phyloP scores from a whole-genome alignment of 2,888 invertebrate genomes.

The Andrena trimmerana region DNA sequence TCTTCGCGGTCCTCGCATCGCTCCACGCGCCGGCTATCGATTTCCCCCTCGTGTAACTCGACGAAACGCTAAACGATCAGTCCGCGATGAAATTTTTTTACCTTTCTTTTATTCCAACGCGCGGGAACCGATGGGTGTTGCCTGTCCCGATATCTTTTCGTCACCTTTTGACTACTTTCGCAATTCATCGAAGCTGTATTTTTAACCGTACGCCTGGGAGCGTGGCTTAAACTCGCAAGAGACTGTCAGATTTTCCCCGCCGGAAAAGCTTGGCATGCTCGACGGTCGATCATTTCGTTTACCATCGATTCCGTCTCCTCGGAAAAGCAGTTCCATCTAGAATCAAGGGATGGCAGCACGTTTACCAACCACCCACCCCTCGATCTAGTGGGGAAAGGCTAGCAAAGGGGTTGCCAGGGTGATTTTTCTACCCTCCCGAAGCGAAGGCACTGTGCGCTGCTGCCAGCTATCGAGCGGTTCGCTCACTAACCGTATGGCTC shows the following conservation, averaged over 20 bases:
- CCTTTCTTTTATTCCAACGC: no score
- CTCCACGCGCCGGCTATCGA: slow-evolving; percentile 66
- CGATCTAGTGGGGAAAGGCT: slow-evolving; percentile 12
- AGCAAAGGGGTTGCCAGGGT: slow-evolving; percentile 15
- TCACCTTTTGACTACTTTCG: background rate
- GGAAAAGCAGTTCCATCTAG: background rate
- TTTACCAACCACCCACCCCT: slow-evolving; percentile 22
- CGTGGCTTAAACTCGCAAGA: no score
- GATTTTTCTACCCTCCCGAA: slow-evolving; percentile 27
- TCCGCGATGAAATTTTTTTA: background rate
- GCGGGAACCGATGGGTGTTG: background rate
- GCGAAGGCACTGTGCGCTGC: slow-evolving; percentile 73
- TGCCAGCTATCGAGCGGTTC: slow-evolving; percentile 72
- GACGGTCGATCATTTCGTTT: slow-evolving; percentile 6
- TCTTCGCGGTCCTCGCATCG: slow-evolving; percentile 67
- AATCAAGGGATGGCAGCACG: slow-evolving; percentile 64
- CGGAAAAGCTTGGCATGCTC: background rate
- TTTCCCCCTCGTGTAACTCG: slow-evolving; percentile 47
- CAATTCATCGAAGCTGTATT: no score
- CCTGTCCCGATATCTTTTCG: background rate
- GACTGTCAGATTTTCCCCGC: background rate
- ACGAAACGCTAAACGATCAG: slow-evolving; percentile 16
- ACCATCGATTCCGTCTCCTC: background rate
- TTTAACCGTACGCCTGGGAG: no score
- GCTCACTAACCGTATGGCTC: background rate